phyloP scores from a whole-genome alignment of 1,140 invertebrate species.

The Bicyclus anynana region DNA sequence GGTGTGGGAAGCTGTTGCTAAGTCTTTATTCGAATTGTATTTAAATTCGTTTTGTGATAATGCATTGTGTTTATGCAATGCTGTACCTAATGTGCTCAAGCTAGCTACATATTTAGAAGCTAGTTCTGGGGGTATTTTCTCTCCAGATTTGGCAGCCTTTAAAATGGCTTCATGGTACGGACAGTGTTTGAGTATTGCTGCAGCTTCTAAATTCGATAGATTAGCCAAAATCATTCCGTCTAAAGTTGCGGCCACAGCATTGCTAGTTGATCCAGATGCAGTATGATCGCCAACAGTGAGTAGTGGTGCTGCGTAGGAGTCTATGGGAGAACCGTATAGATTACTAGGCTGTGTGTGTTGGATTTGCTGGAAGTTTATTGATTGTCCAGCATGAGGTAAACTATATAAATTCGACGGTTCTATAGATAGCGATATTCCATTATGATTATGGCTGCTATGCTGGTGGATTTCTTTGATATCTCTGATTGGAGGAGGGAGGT shows the following conservation, averaged over 20 bases:
- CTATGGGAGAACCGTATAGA: slow-evolving; percentile 68
- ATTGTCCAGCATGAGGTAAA: slow-evolving; percentile 62
- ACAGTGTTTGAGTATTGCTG: slow-evolving; percentile 73
- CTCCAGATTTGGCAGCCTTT: slow-evolving; percentile 62
- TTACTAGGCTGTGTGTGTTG: slow-evolving; percentile 43
- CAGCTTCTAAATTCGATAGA: slow-evolving; percentile 63
- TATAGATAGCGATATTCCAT: slow-evolving; percentile 54
- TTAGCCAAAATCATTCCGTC: slow-evolving; percentile 67
- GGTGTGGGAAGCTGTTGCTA: slow-evolving; percentile 55
- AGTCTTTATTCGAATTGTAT: slow-evolving; percentile 46
- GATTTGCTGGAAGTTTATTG: slow-evolving; percentile 54
- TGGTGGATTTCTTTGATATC: slow-evolving; percentile 67
- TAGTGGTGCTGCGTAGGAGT: slow-evolving; percentile 75
- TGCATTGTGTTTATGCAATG: slow-evolving; percentile 44
- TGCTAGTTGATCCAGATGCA: slow-evolving; percentile 60
- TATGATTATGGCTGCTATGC: slow-evolving; percentile 40
- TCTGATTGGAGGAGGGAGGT: slow-evolving; percentile 81
- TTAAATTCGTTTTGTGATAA: slow-evolving; percentile 38
- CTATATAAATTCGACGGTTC: slow-evolving; percentile 73
- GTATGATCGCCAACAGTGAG: slow-evolving; percentile 71
- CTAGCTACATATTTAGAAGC: slow-evolving; percentile 66
- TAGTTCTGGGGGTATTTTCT: slow-evolving; percentile 63
- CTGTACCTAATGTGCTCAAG: slow-evolving; percentile 55
- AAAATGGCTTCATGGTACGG: slow-evolving; percentile 75
- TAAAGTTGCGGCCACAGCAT: slow-evolving; percentile 57